Conservation (phyloP, 2,113 vertebrate species). For the Apus apus region DNA sequence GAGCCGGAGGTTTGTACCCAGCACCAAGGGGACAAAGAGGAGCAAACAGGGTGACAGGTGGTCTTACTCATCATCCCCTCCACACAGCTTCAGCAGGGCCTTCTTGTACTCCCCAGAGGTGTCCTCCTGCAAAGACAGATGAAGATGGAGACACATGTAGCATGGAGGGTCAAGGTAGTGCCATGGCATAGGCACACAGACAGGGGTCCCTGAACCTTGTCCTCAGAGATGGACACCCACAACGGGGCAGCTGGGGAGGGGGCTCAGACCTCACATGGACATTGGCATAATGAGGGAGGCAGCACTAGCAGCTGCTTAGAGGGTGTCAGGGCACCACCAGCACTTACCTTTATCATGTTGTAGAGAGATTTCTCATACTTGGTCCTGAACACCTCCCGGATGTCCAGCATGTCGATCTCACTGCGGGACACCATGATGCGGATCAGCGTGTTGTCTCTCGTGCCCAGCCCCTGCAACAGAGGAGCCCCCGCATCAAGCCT, state of each 20-base stretch:
- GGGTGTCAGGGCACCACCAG: fast-evolving
- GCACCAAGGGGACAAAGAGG: background rate
- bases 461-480: slow-evolving; percentile 87
- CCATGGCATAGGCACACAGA: background rate
- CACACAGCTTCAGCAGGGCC: slow-evolving; percentile 91
- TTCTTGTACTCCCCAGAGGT: slow-evolving; percentile 97
- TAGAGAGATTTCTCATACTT: slow-evolving; percentile 93
- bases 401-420: slow-evolving; percentile 95
- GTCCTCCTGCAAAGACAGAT: slow-evolving; percentile 82
- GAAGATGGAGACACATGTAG: background rate
- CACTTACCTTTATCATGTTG: slow-evolving; percentile 90
- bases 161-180: background rate
- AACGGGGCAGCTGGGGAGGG: background rate
- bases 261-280: fast-evolving
- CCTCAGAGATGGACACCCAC: background rate
- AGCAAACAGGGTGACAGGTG: background rate
- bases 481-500: background rate
- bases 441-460: slow-evolving; percentile 93
- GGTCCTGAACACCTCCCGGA: slow-evolving; percentile 93
- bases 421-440: slow-evolving; percentile 95
- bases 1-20: background rate
- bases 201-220: background rate
- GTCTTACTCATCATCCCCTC: slow-evolving; percentile 96
- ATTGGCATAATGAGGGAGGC: background rate
- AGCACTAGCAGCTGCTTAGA: background rate